Evolutionary conservation across 2,797 vertebrate genomes (phyloP).

Genomic region (Syngnathus rostellatus): DNA sequence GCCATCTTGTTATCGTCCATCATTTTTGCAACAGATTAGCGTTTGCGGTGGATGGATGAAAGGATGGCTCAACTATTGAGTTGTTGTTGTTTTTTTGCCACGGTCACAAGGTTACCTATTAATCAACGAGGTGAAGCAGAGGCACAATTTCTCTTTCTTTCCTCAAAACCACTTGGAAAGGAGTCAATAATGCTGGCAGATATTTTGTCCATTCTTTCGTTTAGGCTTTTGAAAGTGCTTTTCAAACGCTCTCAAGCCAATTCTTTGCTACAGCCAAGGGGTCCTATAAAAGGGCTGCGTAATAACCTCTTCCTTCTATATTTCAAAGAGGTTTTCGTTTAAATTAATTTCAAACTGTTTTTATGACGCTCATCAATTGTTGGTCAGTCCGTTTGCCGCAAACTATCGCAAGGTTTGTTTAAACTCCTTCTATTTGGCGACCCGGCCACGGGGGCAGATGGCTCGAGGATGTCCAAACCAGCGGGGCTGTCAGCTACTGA

Average conservation of each 20-base stretch:
- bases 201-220: background rate
- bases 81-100: slow-evolving; percentile 14
- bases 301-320: background rate
- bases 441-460: background rate
- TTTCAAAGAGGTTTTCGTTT: no score
- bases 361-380: no score
- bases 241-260: background rate
- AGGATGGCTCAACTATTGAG: slow-evolving; percentile 15
- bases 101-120: slow-evolving; percentile 31
- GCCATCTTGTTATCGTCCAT: slow-evolving; percentile 27
- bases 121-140: slow-evolving; percentile 33
- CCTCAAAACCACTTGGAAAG: background rate
- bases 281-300: background rate
- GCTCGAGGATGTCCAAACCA: slow-evolving; percentile 6
- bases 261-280: background rate
- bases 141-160: background rate
- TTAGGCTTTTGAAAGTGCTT: background rate
- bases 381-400: background rate
- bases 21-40: slow-evolving; percentile 14
- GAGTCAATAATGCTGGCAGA: background rate
- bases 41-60: slow-evolving; percentile 8
- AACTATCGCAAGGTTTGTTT: background rate
- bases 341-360: no score
- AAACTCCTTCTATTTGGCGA: slow-evolving; percentile 2
- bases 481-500: slow-evolving; percentile 2